phyloP scores from a whole-genome alignment of 2,797 vertebrate species.

The Takifugu rubripes region DNA sequence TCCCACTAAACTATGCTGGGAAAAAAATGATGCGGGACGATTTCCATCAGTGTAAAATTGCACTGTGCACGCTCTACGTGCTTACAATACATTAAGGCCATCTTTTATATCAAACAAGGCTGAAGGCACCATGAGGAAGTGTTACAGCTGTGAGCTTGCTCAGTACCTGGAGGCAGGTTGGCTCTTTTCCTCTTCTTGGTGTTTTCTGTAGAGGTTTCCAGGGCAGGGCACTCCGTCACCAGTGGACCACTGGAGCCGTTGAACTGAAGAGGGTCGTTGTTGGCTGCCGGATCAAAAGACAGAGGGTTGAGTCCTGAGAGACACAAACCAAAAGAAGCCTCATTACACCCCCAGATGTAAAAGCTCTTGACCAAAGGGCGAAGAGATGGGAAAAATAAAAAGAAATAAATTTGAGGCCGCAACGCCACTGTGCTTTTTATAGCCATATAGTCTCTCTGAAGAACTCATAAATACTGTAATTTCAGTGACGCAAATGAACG shows the following conservation, averaged over 20 bases:
- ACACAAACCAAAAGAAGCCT: constrained; percentile 34
- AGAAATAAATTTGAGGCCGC: not conserved
- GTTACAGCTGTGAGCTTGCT: constrained; percentile 17
- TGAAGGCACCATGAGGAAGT: constrained; percentile 13
- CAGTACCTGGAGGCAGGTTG: constrained; percentile 81
- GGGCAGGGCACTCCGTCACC: constrained; percentile 73
- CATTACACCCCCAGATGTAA: constrained; percentile 3
- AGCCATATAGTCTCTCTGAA: not conserved
- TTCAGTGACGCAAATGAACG: not conserved
- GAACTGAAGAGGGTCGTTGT: constrained; percentile 83
- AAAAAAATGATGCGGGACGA: constrained; percentile 18
- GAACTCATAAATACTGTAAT: not conserved
- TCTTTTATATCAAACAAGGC: constrained; percentile 12
- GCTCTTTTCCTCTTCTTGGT: constrained; percentile 86
- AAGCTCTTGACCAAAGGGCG: not conserved
- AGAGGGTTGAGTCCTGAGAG: constrained; percentile 84
- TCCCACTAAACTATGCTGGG: constrained; percentile 15
- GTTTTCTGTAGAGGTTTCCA: constrained; percentile 81
- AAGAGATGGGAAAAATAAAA: constrained; percentile 5
- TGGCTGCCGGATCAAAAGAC: constrained; percentile 83
- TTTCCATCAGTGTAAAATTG: too few relatives aligned
- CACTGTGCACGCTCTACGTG: too few relatives aligned
- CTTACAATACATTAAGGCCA: not conserved
- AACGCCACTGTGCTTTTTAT: constrained; percentile 8
- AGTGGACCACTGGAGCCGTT: constrained; percentile 69